Evolutionary conservation across 1,140 invertebrate species (phyloP), one percentile per base, ranked within the genome.

Genomic region (Camponotus vicinus): DNA sequence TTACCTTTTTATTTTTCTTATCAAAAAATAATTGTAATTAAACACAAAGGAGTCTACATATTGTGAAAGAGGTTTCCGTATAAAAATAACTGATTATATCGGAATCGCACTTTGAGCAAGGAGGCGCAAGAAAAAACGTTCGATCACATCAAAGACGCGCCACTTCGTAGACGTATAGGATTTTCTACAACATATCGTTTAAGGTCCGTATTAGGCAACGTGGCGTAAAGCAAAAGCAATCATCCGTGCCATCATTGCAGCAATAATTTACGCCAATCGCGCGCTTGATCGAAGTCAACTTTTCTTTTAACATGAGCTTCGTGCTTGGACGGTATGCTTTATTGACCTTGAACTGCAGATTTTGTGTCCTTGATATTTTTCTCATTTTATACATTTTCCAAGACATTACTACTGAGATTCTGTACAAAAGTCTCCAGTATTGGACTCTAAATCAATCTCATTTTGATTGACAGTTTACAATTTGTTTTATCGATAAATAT

Each of bases 131-230:
- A 40, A 83, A 37, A 27, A 71, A 55, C 21, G 40, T 71, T 67
- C 13, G 40, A 73, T 49, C 55, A 21, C 55, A 49, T 83, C 69
- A 83, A 83, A 83, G 79, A 83, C 79, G 69, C 69, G 40, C 7
- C 13, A 27, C 8, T 83, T 83, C 69, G 69, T 75, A 83, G 79
- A 83, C 55, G n/a, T 63, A 70, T 77, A 84, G 59, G 59, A 67
- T 77, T 42, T 57, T 57, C 61, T 57, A 32, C 32, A 63, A 18
- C 9, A 42, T 37, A 32, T 86, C 82, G 69, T 86, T 61, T 27
- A 75, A 89, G 77, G 86, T 82, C 52, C 18, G 55, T 66, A 89
- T 89, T 89, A 89, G 79, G 88, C 85, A 89, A 70, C 67, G 88
- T 89, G 88, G 88, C 88, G 88, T 89, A 64, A 89, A 89, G 82